Evolutionary conservation across 2,797 vertebrate genomes (phyloP), one percentile per base, ranked within the genome.

Genomic region (Acanthis flammea): DNA sequence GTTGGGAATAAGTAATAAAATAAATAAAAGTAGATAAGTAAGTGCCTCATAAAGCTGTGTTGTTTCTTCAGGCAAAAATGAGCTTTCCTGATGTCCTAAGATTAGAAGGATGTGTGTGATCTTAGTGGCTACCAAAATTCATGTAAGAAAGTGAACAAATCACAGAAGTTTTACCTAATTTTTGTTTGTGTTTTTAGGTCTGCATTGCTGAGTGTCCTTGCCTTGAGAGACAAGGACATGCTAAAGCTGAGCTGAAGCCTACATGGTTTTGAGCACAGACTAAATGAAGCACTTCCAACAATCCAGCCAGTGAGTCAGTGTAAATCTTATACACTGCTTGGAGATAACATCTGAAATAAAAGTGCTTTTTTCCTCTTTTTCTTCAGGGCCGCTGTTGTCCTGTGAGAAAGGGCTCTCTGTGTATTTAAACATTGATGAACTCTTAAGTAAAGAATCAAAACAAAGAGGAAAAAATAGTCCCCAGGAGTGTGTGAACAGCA

Each of bases 381-480:
- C 54, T 72, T 51, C 33, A 11, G 2, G 3, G 45, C 37, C 0
- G 0, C 44, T 51, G 28, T n/a, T 91, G 61, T 87, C 75, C 47
- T 94, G 8, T 58, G 41, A 96, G 86, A 88, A 94, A 91, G 50
- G 39, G 15, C 54, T 80, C 30, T 83, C 72, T 91, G 31, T 77
- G 53, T 75, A 37, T 95, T 92, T 94, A 90, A 88, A 88, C 3
- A 41, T 22, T 73, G 70, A 94, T 95, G 73, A 94, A 89, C 94
- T 94, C 80, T 75, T 84, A 90, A 92, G 79, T 81, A 92, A 93
- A 96, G 90, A 90, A 90, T 72, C 92, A 92, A 94, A 96, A 94
- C 77, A 94, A 86, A 93, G 41, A 25, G 39, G 0, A n/a, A 75
- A 62, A 95, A 67, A 62, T 44, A 61, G 79, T 79, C 86, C 74